Evolutionary conservation across 2,113 vertebrate species (phyloP).

Genomic region (Anser brachyrhynchus): DNA sequence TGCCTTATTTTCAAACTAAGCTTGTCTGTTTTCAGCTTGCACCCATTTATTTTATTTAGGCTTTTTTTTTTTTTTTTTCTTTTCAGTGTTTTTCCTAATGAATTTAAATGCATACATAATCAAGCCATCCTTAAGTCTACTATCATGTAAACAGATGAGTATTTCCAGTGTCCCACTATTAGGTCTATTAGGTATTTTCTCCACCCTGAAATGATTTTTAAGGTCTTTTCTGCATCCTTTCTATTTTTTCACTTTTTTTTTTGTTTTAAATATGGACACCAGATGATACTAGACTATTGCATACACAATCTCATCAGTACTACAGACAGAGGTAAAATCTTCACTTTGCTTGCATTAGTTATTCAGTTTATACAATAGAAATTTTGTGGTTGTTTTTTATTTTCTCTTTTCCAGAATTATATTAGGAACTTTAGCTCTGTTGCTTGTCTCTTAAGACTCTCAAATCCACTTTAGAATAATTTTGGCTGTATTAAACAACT

Average conservation of each 20-base stretch:
- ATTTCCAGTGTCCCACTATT: slow-evolving; percentile 23
- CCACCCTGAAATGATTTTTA: slow-evolving; percentile 51
- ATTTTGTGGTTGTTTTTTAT: not conserved
- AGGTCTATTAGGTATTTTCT: slow-evolving; percentile 13
- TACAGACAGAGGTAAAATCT: not conserved
- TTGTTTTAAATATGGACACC: not conserved
- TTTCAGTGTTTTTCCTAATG: not conserved
- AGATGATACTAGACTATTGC: not conserved
- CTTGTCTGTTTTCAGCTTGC: slow-evolving; percentile 30
- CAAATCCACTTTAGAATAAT: not conserved
- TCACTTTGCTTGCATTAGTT: slow-evolving; percentile 2
- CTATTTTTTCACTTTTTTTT: not conserved
- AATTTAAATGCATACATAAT: not conserved
- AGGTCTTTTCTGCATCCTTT: slow-evolving; percentile 20
- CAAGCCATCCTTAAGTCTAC: slow-evolving; percentile 30
- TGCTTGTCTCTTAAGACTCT: not conserved
- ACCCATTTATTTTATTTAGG: not conserved
- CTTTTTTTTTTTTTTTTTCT: not conserved
- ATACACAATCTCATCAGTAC: too few relatives aligned
- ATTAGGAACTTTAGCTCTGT: not conserved
- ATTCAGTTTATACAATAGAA: not conserved
- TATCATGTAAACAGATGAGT: slow-evolving; percentile 49
- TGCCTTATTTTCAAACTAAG: slow-evolving; percentile 41
- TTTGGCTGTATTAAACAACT: not conserved
- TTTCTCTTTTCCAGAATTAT: not conserved